Evolutionary conservation across 2,113 vertebrate species (phyloP), one percentile per base, ranked within the genome.

Genomic region (Cyprinus carpio): DNA sequence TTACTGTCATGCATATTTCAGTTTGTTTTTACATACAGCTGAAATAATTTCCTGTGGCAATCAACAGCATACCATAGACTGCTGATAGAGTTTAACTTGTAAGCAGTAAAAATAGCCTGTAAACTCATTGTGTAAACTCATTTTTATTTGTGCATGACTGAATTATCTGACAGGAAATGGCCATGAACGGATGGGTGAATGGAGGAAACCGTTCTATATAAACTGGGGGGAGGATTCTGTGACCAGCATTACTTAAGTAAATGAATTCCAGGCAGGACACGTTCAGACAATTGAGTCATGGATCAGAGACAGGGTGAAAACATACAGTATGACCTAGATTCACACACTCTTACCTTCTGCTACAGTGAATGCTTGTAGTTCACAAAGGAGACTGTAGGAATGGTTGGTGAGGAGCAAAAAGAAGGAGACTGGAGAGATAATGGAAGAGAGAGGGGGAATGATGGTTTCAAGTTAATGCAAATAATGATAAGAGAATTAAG

Each of bases 401-500:
- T 6, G 76, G 18, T 29, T 80, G 15, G 43, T 46, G 25, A 27
- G 4, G n/a, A n/a, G 62, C 2, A 1, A 58, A 79, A 58, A 78
- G 29, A 74, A n/a, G 40, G 67, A 58, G 34, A 60, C n/a, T 31
- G 60, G 51, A 83, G 81, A 72, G 49, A 67, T 54, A 87, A 46
- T 31, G 58, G 49, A 31, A 67, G 58, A n/a, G n/a, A n/a, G n/a
- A 76, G 40, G 76, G 58, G 23, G 58, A 82, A 75, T 27, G 72
- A 86, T 23, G 31, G 51, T 15, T 40, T 86, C 67, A 67, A 49
- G 18, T 64, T 86, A 84, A 86, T 84, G 78, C 65, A 84, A 64
- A 62, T 72, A 72, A 85, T 71, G 54, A 60, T 34, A 85, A 85
- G 85, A 56, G 69, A 81, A 69, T 56, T 75, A 81, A 88, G 83